Evolutionary conservation across 2,797 vertebrate genomes (phyloP).

Genomic region (Melopsittacus undulatus): DNA sequence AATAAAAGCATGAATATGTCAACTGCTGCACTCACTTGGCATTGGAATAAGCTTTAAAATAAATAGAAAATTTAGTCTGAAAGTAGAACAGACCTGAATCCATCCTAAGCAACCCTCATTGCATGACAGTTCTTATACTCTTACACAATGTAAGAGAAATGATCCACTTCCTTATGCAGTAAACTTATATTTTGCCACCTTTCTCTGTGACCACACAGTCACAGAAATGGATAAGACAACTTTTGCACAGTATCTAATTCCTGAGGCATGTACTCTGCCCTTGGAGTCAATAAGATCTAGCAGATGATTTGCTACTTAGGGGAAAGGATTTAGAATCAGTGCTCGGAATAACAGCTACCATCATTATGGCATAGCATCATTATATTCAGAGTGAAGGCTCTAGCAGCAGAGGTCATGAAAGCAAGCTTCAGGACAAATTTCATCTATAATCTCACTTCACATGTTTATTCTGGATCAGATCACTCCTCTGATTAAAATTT

Average conservation of each 20-base stretch:
- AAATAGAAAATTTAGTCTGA: not conserved
- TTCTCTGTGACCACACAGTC: not conserved
- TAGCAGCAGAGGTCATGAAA: not conserved
- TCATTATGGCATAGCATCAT: not conserved
- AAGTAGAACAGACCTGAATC: constrained; percentile 6
- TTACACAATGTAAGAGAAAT: not conserved
- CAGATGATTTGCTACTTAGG: not conserved
- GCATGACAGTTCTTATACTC: not conserved
- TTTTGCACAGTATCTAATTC: not conserved
- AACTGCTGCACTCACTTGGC: not conserved
- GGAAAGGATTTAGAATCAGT: not conserved
- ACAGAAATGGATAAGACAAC: not conserved
- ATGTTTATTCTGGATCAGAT: not conserved
- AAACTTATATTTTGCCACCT: not conserved
- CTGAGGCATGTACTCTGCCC: not conserved
- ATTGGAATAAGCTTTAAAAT: not conserved
- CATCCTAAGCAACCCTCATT: not conserved
- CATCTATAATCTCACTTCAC: not conserved
- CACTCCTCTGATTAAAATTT: not conserved
- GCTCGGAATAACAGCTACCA: not conserved
- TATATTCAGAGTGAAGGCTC: not conserved
- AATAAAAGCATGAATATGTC: not conserved
- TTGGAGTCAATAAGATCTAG: not conserved
- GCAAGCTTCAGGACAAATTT: not conserved
- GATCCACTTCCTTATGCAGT: not conserved